Percentiles rank a stretch among this genome's conserved stretches.
Conservation (phyloP, 2,888 invertebrate species). For the Diarsia mendica region DNA sequence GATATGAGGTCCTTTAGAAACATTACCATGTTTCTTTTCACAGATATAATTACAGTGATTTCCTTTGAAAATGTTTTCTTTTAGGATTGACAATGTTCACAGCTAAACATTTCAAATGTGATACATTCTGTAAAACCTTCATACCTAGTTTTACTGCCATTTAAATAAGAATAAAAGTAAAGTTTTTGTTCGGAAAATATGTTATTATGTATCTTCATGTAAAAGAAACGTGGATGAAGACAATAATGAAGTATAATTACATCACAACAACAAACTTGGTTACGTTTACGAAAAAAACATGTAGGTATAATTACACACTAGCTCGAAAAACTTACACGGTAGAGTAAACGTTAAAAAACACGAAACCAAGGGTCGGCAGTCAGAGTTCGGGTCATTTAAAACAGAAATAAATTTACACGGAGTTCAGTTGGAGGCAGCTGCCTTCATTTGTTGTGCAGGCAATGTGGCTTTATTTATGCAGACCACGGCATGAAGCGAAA, state of each 20-base stretch:
- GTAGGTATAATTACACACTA: slow-evolving; percentile 49
- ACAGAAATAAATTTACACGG: slow-evolving; percentile 64
- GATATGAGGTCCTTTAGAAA: slow-evolving; percentile 11
- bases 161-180: slow-evolving; percentile 15
- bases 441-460: slow-evolving; percentile 58
- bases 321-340: slow-evolving; percentile 52
- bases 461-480: slow-evolving; percentile 48
- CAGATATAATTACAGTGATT: slow-evolving; percentile 23
- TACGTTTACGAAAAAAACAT: slow-evolving; percentile 14
- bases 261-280: slow-evolving; percentile 1
- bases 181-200: not conserved
- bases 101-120: slow-evolving; percentile 4
- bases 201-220: not conserved
- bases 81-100: slow-evolving; percentile 17
- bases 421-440: slow-evolving; percentile 60
- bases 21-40: slow-evolving; percentile 21
- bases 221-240: not conserved
- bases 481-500: slow-evolving; percentile 8
- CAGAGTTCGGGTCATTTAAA: slow-evolving; percentile 66
- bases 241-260: not conserved
- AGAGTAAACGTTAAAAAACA: slow-evolving; percentile 60
- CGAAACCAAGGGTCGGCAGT: slow-evolving; percentile 52
- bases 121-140: slow-evolving; percentile 11
- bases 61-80: not conserved
- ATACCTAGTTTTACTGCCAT: slow-evolving; percentile 14